phyloP scores from a whole-genome alignment of 1,140 invertebrate species.

The Oedothorax gibbosus region DNA sequence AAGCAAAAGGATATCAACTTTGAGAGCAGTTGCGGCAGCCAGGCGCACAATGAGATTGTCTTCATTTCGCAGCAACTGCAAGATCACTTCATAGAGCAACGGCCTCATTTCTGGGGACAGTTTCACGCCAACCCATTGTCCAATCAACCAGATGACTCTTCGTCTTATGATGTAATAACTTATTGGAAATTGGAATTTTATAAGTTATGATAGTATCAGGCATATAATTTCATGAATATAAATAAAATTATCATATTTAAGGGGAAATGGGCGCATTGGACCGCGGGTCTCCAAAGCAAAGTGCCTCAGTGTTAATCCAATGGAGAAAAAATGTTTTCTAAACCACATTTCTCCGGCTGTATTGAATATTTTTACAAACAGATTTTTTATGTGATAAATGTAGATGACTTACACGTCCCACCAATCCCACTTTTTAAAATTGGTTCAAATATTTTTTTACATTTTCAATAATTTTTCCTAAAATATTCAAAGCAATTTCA shows the following conservation, averaged over 20 bases:
- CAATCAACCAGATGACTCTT: slow-evolving; percentile 88
- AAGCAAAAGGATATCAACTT: slow-evolving; percentile 73
- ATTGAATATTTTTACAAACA: too few relatives aligned
- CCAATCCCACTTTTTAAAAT: too few relatives aligned
- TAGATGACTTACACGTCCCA: neutral
- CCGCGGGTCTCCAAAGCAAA: too few relatives aligned
- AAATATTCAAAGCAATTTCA: too few relatives aligned
- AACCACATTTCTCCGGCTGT: too few relatives aligned
- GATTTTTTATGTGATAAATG: too few relatives aligned
- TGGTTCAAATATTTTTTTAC: too few relatives aligned
- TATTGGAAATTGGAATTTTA: slow-evolving; percentile 28
- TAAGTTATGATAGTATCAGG: neutral
- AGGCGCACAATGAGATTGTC: slow-evolving; percentile 88
- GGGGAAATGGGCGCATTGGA: too few relatives aligned
- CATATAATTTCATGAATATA: neutral
- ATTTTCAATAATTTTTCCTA: too few relatives aligned
- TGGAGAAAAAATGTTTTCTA: too few relatives aligned
- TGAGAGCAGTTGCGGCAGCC: slow-evolving; percentile 81
- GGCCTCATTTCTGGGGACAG: slow-evolving; percentile 82
- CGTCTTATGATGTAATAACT: slow-evolving; percentile 90
- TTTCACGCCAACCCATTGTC: slow-evolving; percentile 88
- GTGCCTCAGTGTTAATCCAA: too few relatives aligned
- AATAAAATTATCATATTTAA: slow-evolving; percentile 7
- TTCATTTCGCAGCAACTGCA: slow-evolving; percentile 76
- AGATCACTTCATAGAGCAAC: slow-evolving; percentile 81